Conservation (phyloP, 2,888 invertebrate genomes). For the Eupithecia exiguata region DNA sequence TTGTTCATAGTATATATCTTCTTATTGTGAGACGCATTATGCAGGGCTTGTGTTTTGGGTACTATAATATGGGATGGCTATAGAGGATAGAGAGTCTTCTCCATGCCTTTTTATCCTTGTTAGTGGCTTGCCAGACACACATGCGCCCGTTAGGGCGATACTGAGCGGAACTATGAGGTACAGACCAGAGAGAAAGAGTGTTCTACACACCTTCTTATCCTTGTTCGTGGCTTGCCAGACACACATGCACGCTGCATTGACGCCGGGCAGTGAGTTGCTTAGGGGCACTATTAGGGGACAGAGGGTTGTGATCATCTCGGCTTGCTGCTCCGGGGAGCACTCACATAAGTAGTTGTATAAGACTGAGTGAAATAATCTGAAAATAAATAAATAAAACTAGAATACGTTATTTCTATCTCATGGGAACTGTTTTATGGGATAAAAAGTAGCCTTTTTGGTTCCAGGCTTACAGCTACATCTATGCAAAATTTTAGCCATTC, state of each 20-base stretch:
- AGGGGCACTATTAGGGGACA: slow-evolving; percentile 86
- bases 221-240: slow-evolving; percentile 94
- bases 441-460: no score
- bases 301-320: slow-evolving; percentile 90
- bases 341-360: slow-evolving; percentile 91
- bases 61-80: no score
- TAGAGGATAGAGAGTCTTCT: background rate
- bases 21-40: no score
- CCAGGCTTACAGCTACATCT: no score
- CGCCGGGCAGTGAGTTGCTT: slow-evolving; percentile 91
- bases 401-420: no score
- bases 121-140: no score
- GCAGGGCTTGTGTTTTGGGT: no score
- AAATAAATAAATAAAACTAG: background rate
- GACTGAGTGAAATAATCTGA: slow-evolving; percentile 90
- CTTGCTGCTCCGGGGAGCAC: slow-evolving; percentile 87
- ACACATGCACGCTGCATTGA: slow-evolving; percentile 91
- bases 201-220: slow-evolving; percentile 85
- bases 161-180: slow-evolving; percentile 85
- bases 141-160: slow-evolving; percentile 93
- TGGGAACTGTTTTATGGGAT: no score
- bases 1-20: no score
- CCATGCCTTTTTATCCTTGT: no score
- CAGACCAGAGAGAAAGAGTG: background rate
- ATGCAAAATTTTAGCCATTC: no score